Evolutionary conservation across 2,797 vertebrate species (phyloP), one percentile per base, ranked within the genome.

Genomic region (Paedocypris micromegethes): DNA sequence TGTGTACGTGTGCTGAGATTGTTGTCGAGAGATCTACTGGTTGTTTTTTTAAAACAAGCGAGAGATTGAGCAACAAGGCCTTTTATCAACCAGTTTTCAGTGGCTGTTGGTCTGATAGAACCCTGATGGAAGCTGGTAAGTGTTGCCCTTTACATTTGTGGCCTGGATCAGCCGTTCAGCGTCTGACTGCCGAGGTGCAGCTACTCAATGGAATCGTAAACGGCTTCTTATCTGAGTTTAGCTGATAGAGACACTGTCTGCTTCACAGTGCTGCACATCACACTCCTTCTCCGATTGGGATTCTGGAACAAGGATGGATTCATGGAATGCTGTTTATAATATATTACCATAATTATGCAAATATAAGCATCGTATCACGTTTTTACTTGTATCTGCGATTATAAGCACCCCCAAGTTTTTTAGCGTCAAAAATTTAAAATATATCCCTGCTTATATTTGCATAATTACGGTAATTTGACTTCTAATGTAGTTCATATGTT

Each of bases 161-260:
- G 83, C 86, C 87, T 86, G 82, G 84, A 84, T 84, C 82, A 85
- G 73, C 76, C 81, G 81, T 77, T 58, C 70, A 79, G 75, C 75
- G 56, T n/a, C 43, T 57, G 38, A 62, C 79, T 79, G 73, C 75
- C 72, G 79, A 78, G 66, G 43, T 47, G 3, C 42, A 66, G 43
- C 79, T 68, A 54, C 72, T 74, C 75, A 72, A 9, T 43, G 46
- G 72, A 78, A 77, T 78, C 80, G 77, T 65, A 81, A 80, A 72
- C 63, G 78, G 72, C 50, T 60, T 66, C 74, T 83, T 83, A 85
- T 86, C 80, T 78, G 57, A 54, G 55, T 44, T 5, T 46, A 41
- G 58, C 65, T 70, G 61, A 70, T 54, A 65, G 45, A 74, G 0
- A 54, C 40, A 76, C 44, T 49, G 47, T 49, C 58, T 39, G 48